Conservation (phyloP, 2,797 vertebrate genomes). For the Carduelis carduelis region DNA sequence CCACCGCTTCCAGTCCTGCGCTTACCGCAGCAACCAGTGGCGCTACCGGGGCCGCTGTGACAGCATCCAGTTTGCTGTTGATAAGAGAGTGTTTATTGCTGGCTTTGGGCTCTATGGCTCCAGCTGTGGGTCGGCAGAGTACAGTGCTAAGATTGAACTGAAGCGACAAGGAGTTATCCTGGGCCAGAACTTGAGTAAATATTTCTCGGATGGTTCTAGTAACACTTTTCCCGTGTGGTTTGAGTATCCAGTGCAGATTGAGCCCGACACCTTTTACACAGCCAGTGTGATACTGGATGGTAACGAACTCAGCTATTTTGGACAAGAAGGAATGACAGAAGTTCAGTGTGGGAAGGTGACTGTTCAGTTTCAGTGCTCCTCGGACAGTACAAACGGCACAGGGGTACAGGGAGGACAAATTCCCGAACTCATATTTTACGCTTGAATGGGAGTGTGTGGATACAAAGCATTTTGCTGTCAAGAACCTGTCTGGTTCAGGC, state of each 20-base stretch:
- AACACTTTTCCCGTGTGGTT: conserved; percentile 98
- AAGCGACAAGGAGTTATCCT: conserved; percentile 92
- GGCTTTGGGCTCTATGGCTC: conserved; percentile 96
- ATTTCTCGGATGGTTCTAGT: conserved; percentile 97
- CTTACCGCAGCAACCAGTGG: conserved; percentile 98
- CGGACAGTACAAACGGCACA: conserved; percentile 96
- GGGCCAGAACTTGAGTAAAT: conserved; percentile 95
- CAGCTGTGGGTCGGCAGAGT: conserved; percentile 95
- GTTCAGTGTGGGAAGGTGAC: conserved; percentile 98
- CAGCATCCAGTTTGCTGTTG: conserved; percentile 97
- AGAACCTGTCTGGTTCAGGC: conserved; percentile 31
- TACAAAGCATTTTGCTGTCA: neutral
- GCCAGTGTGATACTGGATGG: conserved; percentile 95
- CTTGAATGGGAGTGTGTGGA: conserved; percentile 73
- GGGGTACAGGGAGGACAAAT: conserved; percentile 98
- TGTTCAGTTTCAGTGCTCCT: conserved; percentile 98
- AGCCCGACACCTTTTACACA: conserved; percentile 97
- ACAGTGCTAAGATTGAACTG: conserved; percentile 95
- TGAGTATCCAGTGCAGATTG: conserved; percentile 96
- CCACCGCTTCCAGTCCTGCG: conserved; percentile 97
- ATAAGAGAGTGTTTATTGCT: conserved; percentile 93
- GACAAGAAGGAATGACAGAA: conserved; percentile 98
- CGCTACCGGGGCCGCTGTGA: conserved; percentile 96
- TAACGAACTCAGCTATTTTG: conserved; percentile 96
- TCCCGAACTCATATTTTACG: conserved; percentile 97